Evolutionary conservation across 92 coral and sea anemone genomes (phyloP), one percentile per base, ranked within the genome.

Genomic region (Porites cylindrica): DNA sequence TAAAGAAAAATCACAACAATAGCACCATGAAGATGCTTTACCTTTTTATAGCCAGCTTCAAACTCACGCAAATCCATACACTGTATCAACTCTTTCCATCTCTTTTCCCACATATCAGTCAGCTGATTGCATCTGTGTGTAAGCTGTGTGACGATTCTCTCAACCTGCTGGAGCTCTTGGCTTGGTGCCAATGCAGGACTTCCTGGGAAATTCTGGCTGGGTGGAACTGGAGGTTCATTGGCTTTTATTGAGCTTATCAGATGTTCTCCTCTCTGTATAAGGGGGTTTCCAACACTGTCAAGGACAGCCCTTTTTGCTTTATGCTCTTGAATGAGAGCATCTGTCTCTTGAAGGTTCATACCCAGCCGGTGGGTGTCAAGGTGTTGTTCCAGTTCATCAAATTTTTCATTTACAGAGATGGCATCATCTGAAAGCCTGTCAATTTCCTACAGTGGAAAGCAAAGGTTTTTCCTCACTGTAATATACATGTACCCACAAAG

Each of bases 1-100:
- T 38, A 5, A 38, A 38, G n/a, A 38, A 4, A 38, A 38, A 38
- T 29, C 32, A 38, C 5, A 38, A 38, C 5, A 38, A 38, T 5
- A 38, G 6, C 47, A 38, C 47, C 47, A 3, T 38, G 47, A 38
- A 38, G 47, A 38, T 38, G 47, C 6, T 66, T 51, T 58, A 97
- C 99, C 98, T 93, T 90, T 70, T 95, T 86, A 77, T 93, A 97
- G 62, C 96, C 99, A 66, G 86, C 81, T 77, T 95, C 97, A 85
- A 97, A 97, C 74, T 93, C 93, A 61, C 80, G 89, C 58, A 97
- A 71, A 78, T 93, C 91, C 75, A 90, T 82, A 14, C 93, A 88
- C 91, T 95, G 98, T 59, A 94, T 77, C 66, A 93, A 81, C 54
- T 95, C 98, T 19, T 95, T 91, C 88, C 88, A 90, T 76, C 98